Base-by-base conservation (phyloP, 2,797 vertebrate genomes). In the Bryconaethiops microstoma region DNA sequence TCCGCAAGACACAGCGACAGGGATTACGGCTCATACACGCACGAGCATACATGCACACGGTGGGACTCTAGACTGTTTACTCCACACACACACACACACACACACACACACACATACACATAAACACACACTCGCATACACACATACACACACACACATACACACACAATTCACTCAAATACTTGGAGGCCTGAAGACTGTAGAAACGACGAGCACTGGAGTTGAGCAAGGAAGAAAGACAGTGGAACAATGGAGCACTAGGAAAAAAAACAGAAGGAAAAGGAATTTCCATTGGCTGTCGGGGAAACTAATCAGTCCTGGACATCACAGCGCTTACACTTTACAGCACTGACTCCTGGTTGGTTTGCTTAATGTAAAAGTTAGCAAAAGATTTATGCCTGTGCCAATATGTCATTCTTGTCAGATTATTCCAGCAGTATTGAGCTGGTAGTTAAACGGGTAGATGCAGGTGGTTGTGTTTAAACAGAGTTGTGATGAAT, bases 21-120 rank as follows among this genome's bases (percentile, higher is more conserved):
- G 45, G 68, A 70, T 70, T 70, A 70, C 45, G 10, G 21, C 45
- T 25, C 21, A n/a, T 19, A 25, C 25, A 14, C 25, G 39, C 42
- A 74, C 71, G 67, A 23, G 14, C 23, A 17, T 40, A 64, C 65
- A n/a, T 29, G 39, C 16, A 6, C 62, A 64, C 25, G 29, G 62
- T 17, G 25, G 62, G 62, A 64, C 17, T 67, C 39, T 39, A 42
- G 60, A 25, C 60, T n/a, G 17, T 8, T 57, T 4, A 19, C 17
- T 57, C 14, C 57, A 60, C 57, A 60, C 59, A 62, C 59, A 12
- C 59, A 62, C 21, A 25, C 60, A 62, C 55, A 73, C 70, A 74
- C 25, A 40, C 25, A 19, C 55, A 67, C 67, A 23, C 64, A 42
- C n/a, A 7, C 35, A 40, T 13, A 60, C 59, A 60, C 60, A 62